phyloP scores from a whole-genome alignment of 2,113 vertebrate species.

The Toxotes jaculatrix region DNA sequence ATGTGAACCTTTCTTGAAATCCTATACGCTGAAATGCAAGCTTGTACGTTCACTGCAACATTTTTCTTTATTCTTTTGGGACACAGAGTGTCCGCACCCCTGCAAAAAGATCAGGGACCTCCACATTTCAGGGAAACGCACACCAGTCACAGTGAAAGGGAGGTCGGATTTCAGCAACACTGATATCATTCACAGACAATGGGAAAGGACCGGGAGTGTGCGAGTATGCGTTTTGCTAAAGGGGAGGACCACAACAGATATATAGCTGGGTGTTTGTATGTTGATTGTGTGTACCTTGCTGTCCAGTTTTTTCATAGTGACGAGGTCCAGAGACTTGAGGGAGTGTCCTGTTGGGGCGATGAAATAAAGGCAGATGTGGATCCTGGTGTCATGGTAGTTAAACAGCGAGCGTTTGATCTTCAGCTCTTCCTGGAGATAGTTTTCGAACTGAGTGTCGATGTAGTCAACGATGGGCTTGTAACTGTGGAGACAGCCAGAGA shows the following conservation, averaged over 20 bases:
- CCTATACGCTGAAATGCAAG: constrained; percentile 27
- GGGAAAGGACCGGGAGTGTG: background rate
- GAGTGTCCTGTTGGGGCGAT: constrained; percentile 97
- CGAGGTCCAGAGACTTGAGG: constrained; percentile 95
- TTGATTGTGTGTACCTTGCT: constrained; percentile 89
- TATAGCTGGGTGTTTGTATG: background rate
- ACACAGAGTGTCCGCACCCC: constrained; percentile 31
- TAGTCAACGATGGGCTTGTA: constrained; percentile 99
- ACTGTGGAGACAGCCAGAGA: constrained; percentile 83
- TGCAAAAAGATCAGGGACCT: constrained; percentile 37
- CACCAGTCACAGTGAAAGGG: constrained; percentile 27
- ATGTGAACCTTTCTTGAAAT: constrained; percentile 41
- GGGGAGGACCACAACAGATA: background rate
- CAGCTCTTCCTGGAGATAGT: constrained; percentile 97
- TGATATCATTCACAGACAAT: constrained; percentile 41
- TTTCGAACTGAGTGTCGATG: constrained; percentile 99
- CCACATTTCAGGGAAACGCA: constrained; percentile 40
- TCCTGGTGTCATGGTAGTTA: constrained; percentile 96
- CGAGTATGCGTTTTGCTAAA: constrained; percentile 12
- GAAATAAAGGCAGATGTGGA: constrained; percentile 99
- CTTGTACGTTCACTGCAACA: background rate
- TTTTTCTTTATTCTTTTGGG: constrained; percentile 28
- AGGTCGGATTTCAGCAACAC: constrained; percentile 47
- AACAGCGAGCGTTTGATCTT: constrained; percentile 99
- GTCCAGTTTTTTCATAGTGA: constrained; percentile 98